These are phyloP conservation scores for Oryzias woworae DNA, from an alignment of 2,113 vertebrate species.

Conservation along the genomic window DNA sequence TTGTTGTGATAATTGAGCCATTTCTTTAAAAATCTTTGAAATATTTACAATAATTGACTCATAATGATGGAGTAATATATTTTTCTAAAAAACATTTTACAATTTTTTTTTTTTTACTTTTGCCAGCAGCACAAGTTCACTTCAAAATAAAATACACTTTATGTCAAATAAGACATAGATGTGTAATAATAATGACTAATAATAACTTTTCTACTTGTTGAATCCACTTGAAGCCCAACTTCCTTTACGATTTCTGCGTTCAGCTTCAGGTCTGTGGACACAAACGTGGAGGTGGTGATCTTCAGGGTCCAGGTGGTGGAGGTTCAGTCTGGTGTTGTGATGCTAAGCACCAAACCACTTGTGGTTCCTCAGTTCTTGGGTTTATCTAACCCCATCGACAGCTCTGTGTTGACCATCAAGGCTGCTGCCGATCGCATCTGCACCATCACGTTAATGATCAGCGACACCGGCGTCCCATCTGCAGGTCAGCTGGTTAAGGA, in stretches of 20 bases:
- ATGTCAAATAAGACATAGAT: too few relatives aligned
- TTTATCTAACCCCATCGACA: conserved; percentile 70
- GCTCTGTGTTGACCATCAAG: conserved; percentile 65
- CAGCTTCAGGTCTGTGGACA: conserved; percentile 80
- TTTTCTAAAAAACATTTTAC: too few relatives aligned
- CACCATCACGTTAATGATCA: conserved; percentile 52
- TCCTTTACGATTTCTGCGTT: conserved; percentile 21
- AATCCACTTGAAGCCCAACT: neutral
- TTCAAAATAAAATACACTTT: too few relatives aligned
- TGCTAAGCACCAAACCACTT: conserved; percentile 65
- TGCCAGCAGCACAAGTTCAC: too few relatives aligned
- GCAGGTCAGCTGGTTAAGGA: conserved; percentile 68
- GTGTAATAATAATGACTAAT: too few relatives aligned
- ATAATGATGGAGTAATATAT: too few relatives aligned
- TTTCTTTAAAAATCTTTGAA: too few relatives aligned
- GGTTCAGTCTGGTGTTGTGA: conserved; percentile 43
- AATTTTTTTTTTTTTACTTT: too few relatives aligned
- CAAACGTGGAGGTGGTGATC: conserved; percentile 68
- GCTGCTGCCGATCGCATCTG: conserved; percentile 43
- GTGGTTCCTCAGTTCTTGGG: conserved; percentile 76
- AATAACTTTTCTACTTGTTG: too few relatives aligned
- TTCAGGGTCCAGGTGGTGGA: conserved; percentile 67
- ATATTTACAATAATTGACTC: too few relatives aligned
- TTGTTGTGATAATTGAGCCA: too few relatives aligned
- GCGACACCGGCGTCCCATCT: conserved; percentile 58